Evolutionary conservation across 2,113 vertebrate genomes (phyloP).

Genomic region (Periophthalmodon schlosseri): DNA sequence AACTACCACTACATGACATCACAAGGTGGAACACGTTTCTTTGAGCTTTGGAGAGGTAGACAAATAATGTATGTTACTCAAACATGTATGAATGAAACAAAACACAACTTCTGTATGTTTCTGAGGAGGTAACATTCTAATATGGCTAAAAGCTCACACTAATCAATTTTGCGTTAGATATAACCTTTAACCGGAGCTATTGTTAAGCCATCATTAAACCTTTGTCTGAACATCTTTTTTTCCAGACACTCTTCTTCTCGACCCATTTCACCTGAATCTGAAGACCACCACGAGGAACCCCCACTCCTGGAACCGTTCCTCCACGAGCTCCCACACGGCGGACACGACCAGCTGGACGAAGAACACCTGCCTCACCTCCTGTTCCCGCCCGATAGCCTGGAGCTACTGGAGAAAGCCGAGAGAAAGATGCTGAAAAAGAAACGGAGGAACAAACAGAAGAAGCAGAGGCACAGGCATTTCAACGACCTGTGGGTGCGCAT

Average conservation of each 20-base stretch:
- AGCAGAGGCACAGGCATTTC: conserved; percentile 80
- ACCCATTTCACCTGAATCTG: conserved; percentile 35
- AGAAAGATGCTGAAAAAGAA: conserved; percentile 83
- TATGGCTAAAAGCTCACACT: no score
- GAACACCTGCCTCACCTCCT: conserved; percentile 69
- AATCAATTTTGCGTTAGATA: no score
- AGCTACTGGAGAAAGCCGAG: conserved; percentile 73
- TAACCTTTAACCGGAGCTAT: no score
- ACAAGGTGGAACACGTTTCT: no score
- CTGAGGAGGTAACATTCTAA: no score
- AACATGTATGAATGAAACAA: no score
- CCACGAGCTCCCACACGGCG: conserved; percentile 63
- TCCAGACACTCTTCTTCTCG: conserved; percentile 51
- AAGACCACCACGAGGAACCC: conserved; percentile 33
- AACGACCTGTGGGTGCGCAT: conserved; percentile 86
- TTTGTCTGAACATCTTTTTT: conserved; percentile 5
- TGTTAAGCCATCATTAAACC: not conserved
- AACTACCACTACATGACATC: no score
- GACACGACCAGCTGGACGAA: conserved; percentile 69
- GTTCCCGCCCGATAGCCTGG: conserved; percentile 67
- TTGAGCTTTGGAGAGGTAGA: no score
- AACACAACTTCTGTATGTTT: no score
- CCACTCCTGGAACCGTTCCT: conserved; percentile 67
- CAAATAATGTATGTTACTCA: no score
- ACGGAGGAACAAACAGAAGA: conserved; percentile 75